These are phyloP conservation scores for Caenorhabditis doughertyi DNA, from an alignment of 2,888 invertebrate species.

Conservation along the genomic window DNA sequence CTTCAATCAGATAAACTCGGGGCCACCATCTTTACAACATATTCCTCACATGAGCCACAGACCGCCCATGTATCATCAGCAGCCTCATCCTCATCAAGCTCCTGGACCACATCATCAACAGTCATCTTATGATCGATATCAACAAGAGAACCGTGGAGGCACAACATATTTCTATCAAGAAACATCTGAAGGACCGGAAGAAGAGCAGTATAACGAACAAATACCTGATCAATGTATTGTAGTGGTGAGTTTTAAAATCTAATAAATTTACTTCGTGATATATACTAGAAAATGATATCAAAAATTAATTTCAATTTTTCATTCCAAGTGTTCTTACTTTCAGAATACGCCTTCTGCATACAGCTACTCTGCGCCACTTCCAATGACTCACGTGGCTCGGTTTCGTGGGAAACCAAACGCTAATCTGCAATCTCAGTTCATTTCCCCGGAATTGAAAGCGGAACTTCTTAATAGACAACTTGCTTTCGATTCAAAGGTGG, in stretches of 20 bases:
- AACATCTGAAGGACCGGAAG: slow-evolving; percentile 18
- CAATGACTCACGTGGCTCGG: slow-evolving; percentile 65
- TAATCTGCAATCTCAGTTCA: slow-evolving; percentile 70
- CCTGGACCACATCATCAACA: slow-evolving; percentile 4
- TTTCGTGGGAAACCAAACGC: slow-evolving; percentile 71
- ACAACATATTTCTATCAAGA: slow-evolving; percentile 67
- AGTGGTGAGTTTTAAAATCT: slow-evolving; percentile 25
- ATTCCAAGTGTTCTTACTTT: too few species aligned
- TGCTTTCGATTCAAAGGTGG: slow-evolving; percentile 70
- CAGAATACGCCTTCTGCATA: slow-evolving; percentile 64
- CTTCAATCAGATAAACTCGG: slow-evolving; percentile 6
- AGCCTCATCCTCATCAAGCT: neutral
- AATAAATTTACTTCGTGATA: too few species aligned
- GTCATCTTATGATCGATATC: slow-evolving; percentile 22
- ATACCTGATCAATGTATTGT: slow-evolving; percentile 47
- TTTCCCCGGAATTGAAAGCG: slow-evolving; percentile 69
- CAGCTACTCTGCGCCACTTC: slow-evolving; percentile 66
- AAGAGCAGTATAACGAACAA: slow-evolving; percentile 29
- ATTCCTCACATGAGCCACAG: neutral
- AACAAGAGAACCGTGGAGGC: slow-evolving; percentile 69
- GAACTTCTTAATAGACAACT: slow-evolving; percentile 75
- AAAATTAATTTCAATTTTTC: slow-evolving; percentile 24
- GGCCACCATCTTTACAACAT: neutral
- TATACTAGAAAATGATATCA: neutral
- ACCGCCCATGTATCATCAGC: slow-evolving; percentile 11